Base-by-base conservation (phyloP, 1,140 invertebrate genomes). In the Metaphire vulgaris region DNA sequence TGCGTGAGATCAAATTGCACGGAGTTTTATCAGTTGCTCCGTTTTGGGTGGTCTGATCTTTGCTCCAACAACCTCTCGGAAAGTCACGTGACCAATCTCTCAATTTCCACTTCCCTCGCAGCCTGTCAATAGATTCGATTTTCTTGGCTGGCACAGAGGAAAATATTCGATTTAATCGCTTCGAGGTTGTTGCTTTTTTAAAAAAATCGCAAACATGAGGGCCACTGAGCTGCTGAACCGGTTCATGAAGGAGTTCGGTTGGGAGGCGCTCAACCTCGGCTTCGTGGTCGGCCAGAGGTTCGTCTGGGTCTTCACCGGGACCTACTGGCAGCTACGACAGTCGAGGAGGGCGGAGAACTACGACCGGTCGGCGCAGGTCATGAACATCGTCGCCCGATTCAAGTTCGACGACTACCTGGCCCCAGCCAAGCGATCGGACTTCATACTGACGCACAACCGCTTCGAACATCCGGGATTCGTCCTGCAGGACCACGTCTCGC, bases 381-480 rank as follows among this genome's bases (percentile, higher is more conserved):
- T 72, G 33, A 33, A 33, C 1, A 28, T 73, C 28, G 26, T 29
- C 15, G 1, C 32, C 2, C 32, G 34, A 34, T 73, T 73, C 72
- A 73, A 73, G 26, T 73, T 73, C 29, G 32, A 34, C 28, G 72
- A 73, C 34, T 73, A 73, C 34, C 0, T 64, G 41, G 29, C 34
- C 15, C 32, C 32, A 33, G 72, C 72, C 28, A 34, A 31, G 29
- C n/a, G 28, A 21, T 73, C n/a, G n/a, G 71, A 76, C 70, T 76
- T 76, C 32, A 26, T 73, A 15, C 32, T 73, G 12, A 31, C 31
- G 14, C 75, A 76, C 33, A 29, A 73, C 69, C 30, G 69, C 0
- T 76, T 72, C 31, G 71, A 76, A 56, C 15, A 72, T 66, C 70
- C 70, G 1, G 75, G 32, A 15, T 26, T 29, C n/a, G 70, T 76